A percentile compares a stretch with the other conserved stretches of the same genome.
These are phyloP conservation scores for Hoplostethus mediterraneus DNA, from an alignment of 2,797 vertebrate genomes.

Conservation along the genomic window DNA sequence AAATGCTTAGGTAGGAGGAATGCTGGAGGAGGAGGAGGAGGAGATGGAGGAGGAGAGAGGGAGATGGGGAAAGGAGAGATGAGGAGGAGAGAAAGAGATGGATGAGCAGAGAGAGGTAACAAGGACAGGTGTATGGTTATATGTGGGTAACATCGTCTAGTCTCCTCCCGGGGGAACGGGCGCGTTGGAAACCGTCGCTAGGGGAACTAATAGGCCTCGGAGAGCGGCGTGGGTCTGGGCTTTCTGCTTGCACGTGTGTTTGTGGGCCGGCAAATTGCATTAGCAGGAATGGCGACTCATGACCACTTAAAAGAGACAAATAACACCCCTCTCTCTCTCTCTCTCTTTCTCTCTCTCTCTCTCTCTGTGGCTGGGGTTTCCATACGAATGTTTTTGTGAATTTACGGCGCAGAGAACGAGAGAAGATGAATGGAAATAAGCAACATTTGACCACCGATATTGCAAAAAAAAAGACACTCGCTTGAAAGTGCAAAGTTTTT, in stretches of 20 bases:
- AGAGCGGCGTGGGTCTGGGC: constrained; percentile 3
- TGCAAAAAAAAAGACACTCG: too few species aligned
- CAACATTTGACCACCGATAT: too few species aligned
- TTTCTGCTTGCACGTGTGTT: neutral
- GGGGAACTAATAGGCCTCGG: constrained; percentile 31
- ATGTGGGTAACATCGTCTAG: constrained; percentile 36
- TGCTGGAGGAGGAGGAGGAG: constrained; percentile 1
- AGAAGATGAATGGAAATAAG: too few species aligned
- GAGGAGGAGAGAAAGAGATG: neutral
- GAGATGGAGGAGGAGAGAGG: neutral
- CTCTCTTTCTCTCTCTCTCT: neutral
- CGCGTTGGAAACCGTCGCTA: constrained; percentile 36
- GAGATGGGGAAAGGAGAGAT: too few species aligned
- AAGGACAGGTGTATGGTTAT: constrained; percentile 45
- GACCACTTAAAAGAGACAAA: constrained; percentile 4
- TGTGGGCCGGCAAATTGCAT: neutral
- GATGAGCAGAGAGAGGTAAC: constrained; percentile 23
- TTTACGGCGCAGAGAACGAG: too few species aligned
- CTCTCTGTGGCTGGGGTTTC: too few species aligned
- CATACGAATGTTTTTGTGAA: too few species aligned
- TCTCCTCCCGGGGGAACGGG: constrained; percentile 35
- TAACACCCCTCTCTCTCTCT: neutral
- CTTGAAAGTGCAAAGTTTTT: too few species aligned
- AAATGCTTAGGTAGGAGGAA: neutral
- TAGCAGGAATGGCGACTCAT: neutral